Conservation (phyloP, 2,888 invertebrate genomes). For the Cheilosia variabilis region DNA sequence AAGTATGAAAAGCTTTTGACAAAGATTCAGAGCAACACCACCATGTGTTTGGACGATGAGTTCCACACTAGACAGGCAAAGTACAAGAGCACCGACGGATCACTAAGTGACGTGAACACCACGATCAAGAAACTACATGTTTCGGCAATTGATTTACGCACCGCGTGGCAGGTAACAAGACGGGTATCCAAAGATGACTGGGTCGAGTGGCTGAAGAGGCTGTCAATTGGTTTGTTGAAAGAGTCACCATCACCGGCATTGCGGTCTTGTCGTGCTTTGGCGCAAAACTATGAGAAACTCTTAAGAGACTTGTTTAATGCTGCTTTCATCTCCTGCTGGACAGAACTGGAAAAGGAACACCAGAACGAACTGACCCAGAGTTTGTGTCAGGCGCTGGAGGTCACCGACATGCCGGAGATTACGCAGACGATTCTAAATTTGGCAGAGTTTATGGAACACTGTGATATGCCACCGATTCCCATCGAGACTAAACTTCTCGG, state of each 20-base stretch:
- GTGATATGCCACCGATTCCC: slow-evolving; percentile 97
- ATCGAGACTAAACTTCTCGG: slow-evolving; percentile 94
- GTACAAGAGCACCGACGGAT: slow-evolving; percentile 89
- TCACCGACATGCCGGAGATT: slow-evolving; percentile 97
- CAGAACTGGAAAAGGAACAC: slow-evolving; percentile 91
- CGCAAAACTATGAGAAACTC: slow-evolving; percentile 97
- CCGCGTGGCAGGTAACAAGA: slow-evolving; percentile 96
- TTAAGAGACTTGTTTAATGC: slow-evolving; percentile 98
- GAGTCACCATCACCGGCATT: slow-evolving; percentile 98
- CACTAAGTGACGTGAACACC: slow-evolving; percentile 87
- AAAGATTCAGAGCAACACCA: slow-evolving; percentile 89
- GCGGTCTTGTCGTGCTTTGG: slow-evolving; percentile 95
- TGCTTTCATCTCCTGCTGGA: slow-evolving; percentile 99
- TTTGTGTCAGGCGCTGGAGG: slow-evolving; percentile 94
- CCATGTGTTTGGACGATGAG: slow-evolving; percentile 90
- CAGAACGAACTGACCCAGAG: slow-evolving; percentile 94
- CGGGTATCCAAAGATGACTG: slow-evolving; percentile 99
- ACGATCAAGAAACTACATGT: slow-evolving; percentile 93
- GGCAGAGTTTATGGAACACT: slow-evolving; percentile 99
- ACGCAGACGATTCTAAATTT: slow-evolving; percentile 98
- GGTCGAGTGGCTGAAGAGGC: slow-evolving; percentile 97
- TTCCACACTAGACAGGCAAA: slow-evolving; percentile 87
- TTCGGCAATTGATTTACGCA: slow-evolving; percentile 92
- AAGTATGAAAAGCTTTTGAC: slow-evolving; percentile 92
- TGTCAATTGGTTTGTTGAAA: slow-evolving; percentile 96